Conservation (phyloP, 92 coral and sea anemone genomes). For the Blastomussa wellsi region DNA sequence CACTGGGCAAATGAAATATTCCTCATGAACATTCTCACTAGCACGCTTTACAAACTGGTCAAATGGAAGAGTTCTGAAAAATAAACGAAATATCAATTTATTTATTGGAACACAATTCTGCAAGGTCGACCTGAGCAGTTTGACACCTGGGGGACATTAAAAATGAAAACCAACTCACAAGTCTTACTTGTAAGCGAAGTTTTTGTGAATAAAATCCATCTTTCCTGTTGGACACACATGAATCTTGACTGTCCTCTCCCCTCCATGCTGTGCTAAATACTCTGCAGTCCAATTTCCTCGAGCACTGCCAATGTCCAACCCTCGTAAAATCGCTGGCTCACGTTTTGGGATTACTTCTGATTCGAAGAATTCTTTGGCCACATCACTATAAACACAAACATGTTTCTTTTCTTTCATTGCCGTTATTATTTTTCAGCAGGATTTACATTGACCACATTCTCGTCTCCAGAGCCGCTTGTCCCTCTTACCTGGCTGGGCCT, state of each 20-base stretch:
- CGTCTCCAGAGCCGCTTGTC: no score
- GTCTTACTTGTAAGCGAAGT: slow-evolving; percentile 79
- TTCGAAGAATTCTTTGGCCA: slow-evolving; percentile 56
- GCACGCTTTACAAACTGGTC: slow-evolving; percentile 66
- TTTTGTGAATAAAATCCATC: slow-evolving; percentile 83
- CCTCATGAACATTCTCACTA: slow-evolving; percentile 62
- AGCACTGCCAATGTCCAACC: slow-evolving; percentile 70
- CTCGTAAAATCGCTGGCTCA: slow-evolving; percentile 70
- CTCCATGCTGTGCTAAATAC: slow-evolving; percentile 66
- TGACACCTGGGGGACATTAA: no score
- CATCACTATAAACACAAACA: slow-evolving; percentile 49
- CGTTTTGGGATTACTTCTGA: slow-evolving; percentile 51
- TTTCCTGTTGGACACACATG: slow-evolving; percentile 70
- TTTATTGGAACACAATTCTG: no score
- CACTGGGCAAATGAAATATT: slow-evolving; percentile 76
- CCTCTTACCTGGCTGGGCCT: no score
- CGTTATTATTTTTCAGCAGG: not conserved
- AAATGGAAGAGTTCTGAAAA: slow-evolving; percentile 76
- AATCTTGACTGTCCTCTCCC: slow-evolving; percentile 66
- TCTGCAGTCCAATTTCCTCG: slow-evolving; percentile 71
- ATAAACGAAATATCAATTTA: not conserved
- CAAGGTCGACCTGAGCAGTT: no score
- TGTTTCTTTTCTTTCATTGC: not conserved
- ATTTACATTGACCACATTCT: not conserved
- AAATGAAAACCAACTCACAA: not conserved